Base-by-base conservation (phyloP, 2,113 vertebrate genomes). In the Cyanoramphus novaezelandiae region DNA sequence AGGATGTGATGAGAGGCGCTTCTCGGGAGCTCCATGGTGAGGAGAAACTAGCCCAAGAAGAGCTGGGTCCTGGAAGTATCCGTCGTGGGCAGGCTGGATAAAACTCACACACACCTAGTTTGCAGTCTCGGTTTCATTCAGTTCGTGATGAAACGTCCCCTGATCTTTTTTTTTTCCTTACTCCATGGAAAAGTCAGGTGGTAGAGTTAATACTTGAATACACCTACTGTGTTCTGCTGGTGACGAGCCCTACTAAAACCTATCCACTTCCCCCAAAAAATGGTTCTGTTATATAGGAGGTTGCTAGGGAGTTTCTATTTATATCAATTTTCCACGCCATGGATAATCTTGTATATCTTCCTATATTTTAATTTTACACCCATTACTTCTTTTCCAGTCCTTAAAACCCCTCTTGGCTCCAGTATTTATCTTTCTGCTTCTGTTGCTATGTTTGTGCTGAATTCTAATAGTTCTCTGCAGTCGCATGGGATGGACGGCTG, bases 231-330 rank as follows among this genome's bases (percentile, higher is more conserved):
- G 86, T 84, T 82, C 76, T 78, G 88, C 67, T 77, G 91, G 79
- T 90, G 93, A 83, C 67, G 65, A 93, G 94, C 62, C 65, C 82
- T 88, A 84, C 95, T 92, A 43, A 97, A 92, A 90, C 81, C 92
- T 72, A 88, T 79, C 88, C 90, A 60, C 53, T 77, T 85, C 84
- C 81, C 84, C 81, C 92, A 85, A 96, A 96, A 94, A 88, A 41
- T 76, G 86, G 89, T 71, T 96, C 95, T 95, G 79, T 88, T 95
- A 84, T 88, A 83, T 28, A 92, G 88, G 92, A 95, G 96, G 93
- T 97, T 98, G 97, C 96, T 93, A 97, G 81, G 95, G 95, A 97
- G 88, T 91, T 95, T 96, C 96, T 97, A 93, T 92, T 97, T 96
- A 88, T 39, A 46, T 79, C 90, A 86, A 71, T 96, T 95, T 97